A percentile compares a stretch with the other conserved stretches of the same genome.
phyloP scores from a whole-genome alignment of 2,888 invertebrate species.

The Dorcus hopei region DNA sequence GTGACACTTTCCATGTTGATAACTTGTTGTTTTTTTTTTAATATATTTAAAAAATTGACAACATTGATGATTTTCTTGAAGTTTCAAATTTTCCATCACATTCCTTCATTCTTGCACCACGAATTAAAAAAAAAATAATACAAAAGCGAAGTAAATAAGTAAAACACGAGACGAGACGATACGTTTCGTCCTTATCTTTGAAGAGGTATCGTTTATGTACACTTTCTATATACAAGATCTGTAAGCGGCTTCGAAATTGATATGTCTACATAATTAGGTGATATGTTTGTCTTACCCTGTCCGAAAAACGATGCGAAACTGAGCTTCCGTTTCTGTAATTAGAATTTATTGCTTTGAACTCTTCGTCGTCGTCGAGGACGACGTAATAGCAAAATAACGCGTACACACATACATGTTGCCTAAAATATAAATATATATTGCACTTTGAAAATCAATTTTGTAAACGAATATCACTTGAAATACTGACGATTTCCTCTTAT shows the following conservation, averaged over 20 bases:
- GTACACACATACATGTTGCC: conserved; percentile 35
- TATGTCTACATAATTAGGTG: conserved; percentile 11
- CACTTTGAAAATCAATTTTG: conserved; percentile 34
- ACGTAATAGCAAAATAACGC: conserved; percentile 3
- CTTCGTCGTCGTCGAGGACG: neutral
- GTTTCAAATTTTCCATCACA: no score
- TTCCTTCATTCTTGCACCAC: no score
- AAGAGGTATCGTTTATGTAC: no score
- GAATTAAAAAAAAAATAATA: no score
- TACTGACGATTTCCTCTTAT: conserved; percentile 41
- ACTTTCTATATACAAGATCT: neutral
- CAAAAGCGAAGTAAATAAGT: no score
- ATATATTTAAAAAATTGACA: no score
- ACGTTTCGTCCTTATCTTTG: no score
- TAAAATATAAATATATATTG: conserved; percentile 43
- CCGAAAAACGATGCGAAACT: conserved; percentile 8
- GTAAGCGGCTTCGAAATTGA: conserved; percentile 13
- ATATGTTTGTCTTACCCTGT: conserved; percentile 20
- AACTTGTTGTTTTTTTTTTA: no score
- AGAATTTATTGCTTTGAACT: conserved; percentile 9
- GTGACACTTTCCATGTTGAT: no score
- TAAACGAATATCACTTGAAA: conserved; percentile 40
- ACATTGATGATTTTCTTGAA: no score
- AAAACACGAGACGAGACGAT: no score
- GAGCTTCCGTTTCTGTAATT: conserved; percentile 4